These are phyloP conservation scores for Pampusana beccarii DNA, from an alignment of 2,113 vertebrate species.

Conservation along the genomic window DNA sequence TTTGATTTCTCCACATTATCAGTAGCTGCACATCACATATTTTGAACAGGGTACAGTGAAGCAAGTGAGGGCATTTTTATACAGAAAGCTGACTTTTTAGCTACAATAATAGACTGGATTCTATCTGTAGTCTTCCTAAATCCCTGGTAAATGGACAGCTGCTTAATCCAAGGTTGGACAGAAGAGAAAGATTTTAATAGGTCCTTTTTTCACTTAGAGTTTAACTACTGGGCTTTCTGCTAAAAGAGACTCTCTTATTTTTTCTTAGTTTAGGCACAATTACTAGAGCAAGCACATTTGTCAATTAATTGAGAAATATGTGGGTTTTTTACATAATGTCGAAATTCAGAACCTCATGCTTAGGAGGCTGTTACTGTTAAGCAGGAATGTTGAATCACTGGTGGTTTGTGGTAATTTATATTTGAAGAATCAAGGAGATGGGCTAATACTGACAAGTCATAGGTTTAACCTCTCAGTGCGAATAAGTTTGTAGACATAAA, in stretches of 20 bases:
- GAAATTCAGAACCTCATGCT: neutral
- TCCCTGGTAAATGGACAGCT: neutral
- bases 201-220: neutral
- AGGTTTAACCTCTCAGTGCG: neutral
- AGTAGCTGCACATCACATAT: neutral
- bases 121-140: neutral
- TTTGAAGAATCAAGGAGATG: neutral
- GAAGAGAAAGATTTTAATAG: neutral
- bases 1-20: neutral
- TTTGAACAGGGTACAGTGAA: neutral
- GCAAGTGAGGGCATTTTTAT: neutral
- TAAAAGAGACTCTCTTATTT: neutral
- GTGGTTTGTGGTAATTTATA: neutral
- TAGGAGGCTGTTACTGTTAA: neutral
- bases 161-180: neutral
- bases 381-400: neutral
- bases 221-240: neutral
- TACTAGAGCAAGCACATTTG: neutral
- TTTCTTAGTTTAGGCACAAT: neutral
- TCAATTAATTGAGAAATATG: neutral
- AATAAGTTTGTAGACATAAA: neutral
- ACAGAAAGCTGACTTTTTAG: conserved; percentile 11
- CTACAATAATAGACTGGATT: neutral
- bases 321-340: neutral
- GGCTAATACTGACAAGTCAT: neutral